These are phyloP conservation scores for Aphis craccivora DNA, from an alignment of 1,140 invertebrate species.

Conservation along the genomic window DNA sequence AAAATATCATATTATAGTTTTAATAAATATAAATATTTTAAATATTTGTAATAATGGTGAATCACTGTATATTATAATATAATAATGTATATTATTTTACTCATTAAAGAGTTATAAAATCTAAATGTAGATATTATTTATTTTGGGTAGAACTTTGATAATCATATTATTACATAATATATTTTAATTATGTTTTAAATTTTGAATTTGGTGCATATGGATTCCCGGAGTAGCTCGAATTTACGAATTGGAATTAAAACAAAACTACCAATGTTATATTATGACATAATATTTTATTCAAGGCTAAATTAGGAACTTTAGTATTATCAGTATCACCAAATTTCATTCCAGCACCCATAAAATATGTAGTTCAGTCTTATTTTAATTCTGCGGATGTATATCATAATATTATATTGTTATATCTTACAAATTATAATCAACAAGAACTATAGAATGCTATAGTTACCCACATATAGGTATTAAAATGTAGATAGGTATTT, in stretches of 20 bases:
- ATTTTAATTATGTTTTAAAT: neutral
- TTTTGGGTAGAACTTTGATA: neutral
- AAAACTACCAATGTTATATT: conserved; percentile 8
- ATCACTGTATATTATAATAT: conserved; percentile 22
- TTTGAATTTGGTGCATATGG: neutral
- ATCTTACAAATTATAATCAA: neutral
- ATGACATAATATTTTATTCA: neutral
- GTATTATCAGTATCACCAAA: conserved; percentile 50
- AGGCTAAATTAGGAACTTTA: conserved; percentile 55
- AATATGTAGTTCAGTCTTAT: conserved; percentile 52
- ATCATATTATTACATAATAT: neutral
- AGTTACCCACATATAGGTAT: neutral
- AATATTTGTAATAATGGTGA: neutral
- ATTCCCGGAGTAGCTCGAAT: neutral
- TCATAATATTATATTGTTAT: neutral
- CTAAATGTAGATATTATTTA: neutral
- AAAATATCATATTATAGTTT: neutral
- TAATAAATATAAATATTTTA: conserved; percentile 5
- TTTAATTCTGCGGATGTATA: conserved; percentile 12
- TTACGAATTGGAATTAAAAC: neutral
- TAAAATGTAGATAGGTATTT: conserved; percentile 60
- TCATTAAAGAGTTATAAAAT: neutral
- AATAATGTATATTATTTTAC: conserved; percentile 1
- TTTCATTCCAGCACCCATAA: conserved; percentile 55
- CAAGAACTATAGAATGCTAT: neutral